Evolutionary conservation across 2,113 vertebrate species (phyloP), one percentile per base, ranked within the genome.

Genomic region (Rostratula benghalensis): DNA sequence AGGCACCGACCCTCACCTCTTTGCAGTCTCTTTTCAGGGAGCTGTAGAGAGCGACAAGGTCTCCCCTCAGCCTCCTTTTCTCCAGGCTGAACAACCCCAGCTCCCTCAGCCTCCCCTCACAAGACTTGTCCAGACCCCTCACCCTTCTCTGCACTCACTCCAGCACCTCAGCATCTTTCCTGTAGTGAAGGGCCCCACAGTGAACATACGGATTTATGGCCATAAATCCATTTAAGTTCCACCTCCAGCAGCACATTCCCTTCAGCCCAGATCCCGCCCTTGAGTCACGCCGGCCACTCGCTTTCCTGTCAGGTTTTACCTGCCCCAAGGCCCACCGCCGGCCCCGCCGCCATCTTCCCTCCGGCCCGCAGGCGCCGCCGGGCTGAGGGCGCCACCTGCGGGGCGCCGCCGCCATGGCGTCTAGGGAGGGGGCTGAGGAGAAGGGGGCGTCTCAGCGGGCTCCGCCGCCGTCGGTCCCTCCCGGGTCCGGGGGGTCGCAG

Each of bases 291-390:
- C 48, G 15, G 3, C 53, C 45, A 60, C 30, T 4, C 2, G 2
- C 78, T 13, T 13, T 3, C 39, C 63, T 1, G 30, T 10, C 50
- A 9, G 10, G 3, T 14, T 28, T 11, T 1, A 15, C 70, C 10
- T 2, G 0, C 13, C n/a, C 59, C 13, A 7, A 3, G 4, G 0
- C 15, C 41, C 3, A 2, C 41, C 1, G 4, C 33, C 0, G 3
- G 1, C 21, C 37, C 4, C 33, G n/a, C 56, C 76, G 71, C 90
- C 94, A 94, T 60, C 43, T 86, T 88, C 65, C 78, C 30, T 23
- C 31, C 11, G 53, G 6, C 43, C 48, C 21, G 39, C n/a, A 8
- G 50, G 73, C 57, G 67, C 59, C 33, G 64, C 70, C 51, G 48
- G 8, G 39, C 2, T 4, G 3, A 82, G 64, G 22, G 69, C 91